phyloP scores from a whole-genome alignment of 1,140 invertebrate genomes.

The Arion vulgaris region DNA sequence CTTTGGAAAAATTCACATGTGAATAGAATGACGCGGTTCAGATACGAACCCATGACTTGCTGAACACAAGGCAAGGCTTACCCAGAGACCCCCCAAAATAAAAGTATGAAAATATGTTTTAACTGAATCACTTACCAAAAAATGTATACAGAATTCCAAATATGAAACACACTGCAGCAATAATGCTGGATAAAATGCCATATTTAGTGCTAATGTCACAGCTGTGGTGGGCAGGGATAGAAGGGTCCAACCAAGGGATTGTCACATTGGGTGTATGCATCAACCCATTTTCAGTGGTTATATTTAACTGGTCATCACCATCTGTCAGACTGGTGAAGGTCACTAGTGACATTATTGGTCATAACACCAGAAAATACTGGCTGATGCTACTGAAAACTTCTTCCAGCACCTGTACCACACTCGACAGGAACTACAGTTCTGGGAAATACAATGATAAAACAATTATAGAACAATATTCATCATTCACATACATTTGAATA shows the following conservation, averaged over 20 bases:
- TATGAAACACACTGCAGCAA: constrained; percentile 77
- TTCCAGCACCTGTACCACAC: neutral
- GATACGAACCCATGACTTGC: too few relatives aligned
- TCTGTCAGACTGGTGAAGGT: neutral
- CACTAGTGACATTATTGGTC: neutral
- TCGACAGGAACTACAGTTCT: too few relatives aligned
- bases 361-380: neutral
- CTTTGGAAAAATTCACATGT: too few relatives aligned
- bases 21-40: too few relatives aligned
- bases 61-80: too few relatives aligned
- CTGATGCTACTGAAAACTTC: neutral
- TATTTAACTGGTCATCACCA: neutral
- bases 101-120: too few relatives aligned
- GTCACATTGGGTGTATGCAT: neutral
- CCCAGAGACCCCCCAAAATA: too few relatives aligned
- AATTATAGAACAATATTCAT: too few relatives aligned
- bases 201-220: constrained; percentile 67
- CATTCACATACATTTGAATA: too few relatives aligned
- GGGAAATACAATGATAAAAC: too few relatives aligned
- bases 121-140: constrained; percentile 75
- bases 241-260: neutral
- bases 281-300: neutral
- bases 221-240: neutral
- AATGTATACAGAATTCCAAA: constrained; percentile 80
- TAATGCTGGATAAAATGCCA: constrained; percentile 75